Percentiles rank a stretch among this genome's conserved stretches.
Conservation (phyloP, 2,888 invertebrate genomes). For the Elmis aenea region DNA sequence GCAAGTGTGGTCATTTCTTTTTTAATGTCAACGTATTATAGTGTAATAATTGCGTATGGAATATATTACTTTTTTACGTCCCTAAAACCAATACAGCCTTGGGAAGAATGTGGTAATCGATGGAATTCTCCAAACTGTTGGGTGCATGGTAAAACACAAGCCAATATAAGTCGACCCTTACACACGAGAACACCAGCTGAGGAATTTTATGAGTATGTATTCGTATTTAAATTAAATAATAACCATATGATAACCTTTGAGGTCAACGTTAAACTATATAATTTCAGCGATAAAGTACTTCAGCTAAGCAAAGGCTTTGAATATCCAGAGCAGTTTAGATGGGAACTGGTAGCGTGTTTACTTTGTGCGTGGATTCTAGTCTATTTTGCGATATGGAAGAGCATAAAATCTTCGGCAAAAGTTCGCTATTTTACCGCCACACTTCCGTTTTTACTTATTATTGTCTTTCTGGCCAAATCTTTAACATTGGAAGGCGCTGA, state of each 20-base stretch:
- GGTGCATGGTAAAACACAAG: slow-evolving; percentile 57
- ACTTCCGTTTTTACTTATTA: slow-evolving; percentile 81
- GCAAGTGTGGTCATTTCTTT: slow-evolving; percentile 93
- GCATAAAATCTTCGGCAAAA: slow-evolving; percentile 88
- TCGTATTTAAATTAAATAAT: slow-evolving; percentile 1
- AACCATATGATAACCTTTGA: slow-evolving; percentile 2
- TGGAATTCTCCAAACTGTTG: slow-evolving; percentile 86
- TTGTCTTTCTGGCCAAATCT: slow-evolving; percentile 82
- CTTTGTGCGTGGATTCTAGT: slow-evolving; percentile 91
- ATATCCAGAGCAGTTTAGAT: slow-evolving; percentile 72
- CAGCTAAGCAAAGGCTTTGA: slow-evolving; percentile 81
- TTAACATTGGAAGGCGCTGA: slow-evolving; percentile 85
- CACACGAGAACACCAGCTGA: slow-evolving; percentile 80
- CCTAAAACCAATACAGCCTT: slow-evolving; percentile 81
- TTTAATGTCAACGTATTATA: slow-evolving; percentile 92
- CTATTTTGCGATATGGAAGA: slow-evolving; percentile 95
- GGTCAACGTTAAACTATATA: slow-evolving; percentile 1
- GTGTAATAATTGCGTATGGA: slow-evolving; percentile 91
- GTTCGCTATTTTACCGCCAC: slow-evolving; percentile 91
- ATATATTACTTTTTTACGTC: slow-evolving; percentile 91
- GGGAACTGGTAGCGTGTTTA: slow-evolving; percentile 86
- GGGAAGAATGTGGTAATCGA: slow-evolving; percentile 80
- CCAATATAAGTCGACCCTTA: slow-evolving; percentile 62
- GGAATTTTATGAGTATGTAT: slow-evolving; percentile 85
- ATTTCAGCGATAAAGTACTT: slow-evolving; percentile 74